Evolutionary conservation across 2,888 invertebrate genomes (phyloP), one percentile per base, ranked within the genome.

Genomic region (Marronus borbonicus): DNA sequence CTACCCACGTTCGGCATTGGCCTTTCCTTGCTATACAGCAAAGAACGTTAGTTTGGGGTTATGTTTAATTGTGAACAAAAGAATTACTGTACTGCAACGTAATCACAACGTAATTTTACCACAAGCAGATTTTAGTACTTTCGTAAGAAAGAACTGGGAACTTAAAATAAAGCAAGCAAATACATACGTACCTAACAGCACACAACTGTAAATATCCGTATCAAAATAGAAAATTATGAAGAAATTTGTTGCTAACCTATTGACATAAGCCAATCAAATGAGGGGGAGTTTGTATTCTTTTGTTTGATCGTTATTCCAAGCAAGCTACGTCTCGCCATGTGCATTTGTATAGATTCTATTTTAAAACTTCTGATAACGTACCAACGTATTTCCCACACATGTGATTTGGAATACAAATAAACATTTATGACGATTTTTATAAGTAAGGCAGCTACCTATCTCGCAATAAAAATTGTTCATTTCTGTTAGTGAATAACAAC

Each of bases 321-420:
- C 44, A 44, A 44, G 44, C 8, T 44, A 12, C 44, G 8, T 12
- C 44, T 8, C 44, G 12, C 44, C 65, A 39, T 31, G 20, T 55
- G n/a, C 20, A n/a, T 17, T n/a, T 55, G 14, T 36, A 28, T 12
- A 20, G 50, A 17, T 12, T 69, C 50, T 69, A 69, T 69, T 69
- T 52, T 52, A 69, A 69, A 69, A 8, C 44, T 24, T 52, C 50
- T n/a, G 69, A 69, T 69, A 69, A 69, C 50, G 28, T 14, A 7
- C 14, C 8, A 52, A 69, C 50, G 69, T 69, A 69, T 50, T 69
- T 10, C 20, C 68, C 8, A 44, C 44, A 12, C 44, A 39, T 39
- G 44, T 44, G 44, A 44, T 44, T 44, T 12, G 0, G 1, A 66
- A n/a, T 12, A 28, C 44, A 68, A 17, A 28, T 50, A 28, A 39